Evolutionary conservation across 2,888 invertebrate species (phyloP), one percentile per base, ranked within the genome.

Genomic region (Pristionchus arcanus): DNA sequence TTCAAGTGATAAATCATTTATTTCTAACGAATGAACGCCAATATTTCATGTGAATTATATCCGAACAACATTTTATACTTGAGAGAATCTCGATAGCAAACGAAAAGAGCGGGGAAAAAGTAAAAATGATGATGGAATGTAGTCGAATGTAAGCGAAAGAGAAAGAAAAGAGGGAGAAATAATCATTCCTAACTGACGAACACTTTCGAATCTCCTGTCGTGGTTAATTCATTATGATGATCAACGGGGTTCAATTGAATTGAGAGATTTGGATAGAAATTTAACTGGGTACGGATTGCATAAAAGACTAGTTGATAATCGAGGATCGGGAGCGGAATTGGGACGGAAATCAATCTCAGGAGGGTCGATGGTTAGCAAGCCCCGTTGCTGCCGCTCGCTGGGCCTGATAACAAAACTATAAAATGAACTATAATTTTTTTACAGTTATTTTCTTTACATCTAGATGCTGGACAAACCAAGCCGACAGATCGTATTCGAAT

Each of bases 311-410:
- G 84, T 19, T 16, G 84, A 34, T 21, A 83, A 59, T 37, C 34
- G 84, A 34, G 49, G 55, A 59, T 85, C 59, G 9, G 59, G 84
- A 25, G 84, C 55, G 21, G 84, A 85, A 59, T 85, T 85, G 28
- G 59, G 37, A 19, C 55, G 55, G 28, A 28, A 85, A 15, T 85
- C 84, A 3, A 66, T 42, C 49, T 53, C 66, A 49, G 28, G 66
- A 68, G 37, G 87, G 49, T 68, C 49, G 37, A 31, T 87, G 87
- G 87, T 68, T 87, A 63, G 87, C 9, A 53, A 87, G 68, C 13
- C 87, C 87, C 31, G 87, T 87, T 25, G 87, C 66, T 53, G 87
- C 87, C 42, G 53, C 49, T 21, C 87, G 87, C 5, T 66, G 87
- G 42, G 87, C 49, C 87, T 87, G 87, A 15, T n/a, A n/a, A n/a